These are phyloP conservation scores for Pollimyrus isidori DNA, from an alignment of 2,113 vertebrate genomes.

Conservation along the genomic window DNA sequence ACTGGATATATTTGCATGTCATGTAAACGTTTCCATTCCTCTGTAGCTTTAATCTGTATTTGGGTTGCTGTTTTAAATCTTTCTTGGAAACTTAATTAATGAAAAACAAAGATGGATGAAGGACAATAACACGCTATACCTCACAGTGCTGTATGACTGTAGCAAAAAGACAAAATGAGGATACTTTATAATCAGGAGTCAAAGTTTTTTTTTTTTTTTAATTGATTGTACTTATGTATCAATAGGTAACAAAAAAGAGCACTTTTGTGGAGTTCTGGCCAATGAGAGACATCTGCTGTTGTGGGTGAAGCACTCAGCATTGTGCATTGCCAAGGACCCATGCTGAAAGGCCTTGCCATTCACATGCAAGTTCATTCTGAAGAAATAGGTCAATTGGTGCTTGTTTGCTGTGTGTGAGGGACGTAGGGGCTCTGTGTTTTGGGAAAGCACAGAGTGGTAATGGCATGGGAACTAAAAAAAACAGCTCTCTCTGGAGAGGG, in stretches of 20 bases:
- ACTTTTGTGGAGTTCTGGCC: background rate
- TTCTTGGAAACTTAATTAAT: background rate
- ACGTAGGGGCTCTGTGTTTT: background rate
- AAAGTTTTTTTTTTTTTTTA: background rate
- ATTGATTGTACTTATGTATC: background rate
- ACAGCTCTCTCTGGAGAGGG: background rate
- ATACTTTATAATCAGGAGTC: background rate
- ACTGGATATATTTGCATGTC: background rate
- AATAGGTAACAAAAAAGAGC: constrained; percentile 1
- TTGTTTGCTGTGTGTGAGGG: constrained; percentile 17
- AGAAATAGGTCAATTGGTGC: constrained; percentile 31
- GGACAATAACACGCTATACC: background rate
- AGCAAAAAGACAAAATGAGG: background rate
- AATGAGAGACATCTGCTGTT: background rate
- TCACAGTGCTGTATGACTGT: background rate
- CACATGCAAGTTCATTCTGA: constrained; percentile 23
- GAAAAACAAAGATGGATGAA: background rate
- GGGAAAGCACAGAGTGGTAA: no score
- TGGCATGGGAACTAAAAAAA: background rate
- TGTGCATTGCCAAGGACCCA: constrained; percentile 23
- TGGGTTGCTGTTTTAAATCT: background rate
- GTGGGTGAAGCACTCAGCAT: constrained; percentile 14
- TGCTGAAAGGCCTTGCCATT: constrained; percentile 18
- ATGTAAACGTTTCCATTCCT: background rate
- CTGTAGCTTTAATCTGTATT: background rate